phyloP scores from a whole-genome alignment of 2,888 invertebrate genomes.

The Toxonevra muliebris region DNA sequence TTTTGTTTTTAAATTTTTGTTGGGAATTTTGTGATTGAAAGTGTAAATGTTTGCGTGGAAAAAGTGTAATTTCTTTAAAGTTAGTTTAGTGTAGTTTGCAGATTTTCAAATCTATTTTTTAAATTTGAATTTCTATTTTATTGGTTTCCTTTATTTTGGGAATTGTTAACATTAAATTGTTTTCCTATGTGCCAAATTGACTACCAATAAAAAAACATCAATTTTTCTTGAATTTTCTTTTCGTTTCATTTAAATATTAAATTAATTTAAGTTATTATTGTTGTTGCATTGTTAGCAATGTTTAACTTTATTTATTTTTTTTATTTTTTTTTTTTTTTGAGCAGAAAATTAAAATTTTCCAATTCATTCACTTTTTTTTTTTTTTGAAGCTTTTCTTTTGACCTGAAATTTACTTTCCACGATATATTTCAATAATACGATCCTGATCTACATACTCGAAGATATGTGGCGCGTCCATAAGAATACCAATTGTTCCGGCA shows the following conservation, averaged over 20 bases:
- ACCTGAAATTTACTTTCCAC: slow-evolving; percentile 78
- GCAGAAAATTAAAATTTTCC: slow-evolving; percentile 24
- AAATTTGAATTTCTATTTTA: not conserved
- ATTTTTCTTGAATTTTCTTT: slow-evolving; percentile 35
- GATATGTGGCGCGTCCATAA: slow-evolving; percentile 98
- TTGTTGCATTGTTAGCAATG: slow-evolving; percentile 59
- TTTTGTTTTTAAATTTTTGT: not conserved
- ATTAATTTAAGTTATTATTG: slow-evolving; percentile 41
- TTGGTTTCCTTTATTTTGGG: too few relatives aligned
- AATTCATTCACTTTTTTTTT: slow-evolving; percentile 1
- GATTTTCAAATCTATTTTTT: slow-evolving; percentile 22
- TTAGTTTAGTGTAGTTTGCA: too few relatives aligned
- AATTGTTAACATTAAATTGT: too few relatives aligned
- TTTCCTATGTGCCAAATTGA: too few relatives aligned
- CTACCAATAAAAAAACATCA: slow-evolving; percentile 24
- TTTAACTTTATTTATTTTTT: slow-evolving; percentile 52
- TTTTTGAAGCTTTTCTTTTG: slow-evolving; percentile 10
- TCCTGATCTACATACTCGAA: slow-evolving; percentile 98
- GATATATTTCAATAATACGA: slow-evolving; percentile 92
- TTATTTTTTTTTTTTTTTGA: slow-evolving; percentile 13
- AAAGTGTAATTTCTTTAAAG: too few relatives aligned
- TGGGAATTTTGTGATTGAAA: not conserved
- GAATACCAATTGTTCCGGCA: slow-evolving; percentile 93
- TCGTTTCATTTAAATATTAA: slow-evolving; percentile 38
- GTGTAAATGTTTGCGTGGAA: not conserved